Base-by-base conservation (phyloP, 64 coral and sea anemone genomes). In the Cladopsammia gracilis region DNA sequence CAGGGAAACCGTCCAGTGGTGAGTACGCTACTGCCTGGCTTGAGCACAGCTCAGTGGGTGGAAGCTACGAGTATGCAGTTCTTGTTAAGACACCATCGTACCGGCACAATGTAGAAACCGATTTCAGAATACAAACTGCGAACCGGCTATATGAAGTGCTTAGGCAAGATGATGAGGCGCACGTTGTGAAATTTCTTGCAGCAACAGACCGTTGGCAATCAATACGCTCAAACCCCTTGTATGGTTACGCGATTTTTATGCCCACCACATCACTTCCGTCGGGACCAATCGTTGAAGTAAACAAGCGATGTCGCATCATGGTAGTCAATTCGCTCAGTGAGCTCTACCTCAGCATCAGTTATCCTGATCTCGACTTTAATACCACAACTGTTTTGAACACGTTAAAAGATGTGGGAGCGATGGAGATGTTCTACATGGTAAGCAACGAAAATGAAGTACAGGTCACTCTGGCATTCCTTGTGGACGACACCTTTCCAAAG, bases 1-100 rank as follows among this genome's bases (percentile, higher is more conserved):
- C 52, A 10, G 16, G 25, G 14, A 53, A 85, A 24, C 23, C 64
- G 5, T 80, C 78, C 14, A 60, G 3, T 46, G 93, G 69, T 16
- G 52, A 62, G 3, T 95, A 95, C 46, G 87, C 71, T 3, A 86
- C 88, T 4, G 81, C 87, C 16, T 86, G 87, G 88, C n/a, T 95
- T 43, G 61, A 90, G 15, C 88, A 90, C 73, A 73, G 86, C 5
- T 47, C 71, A 3, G 2, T 43, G 11, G 24, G 18, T 25, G 12
- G 6, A 12, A 48, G 16, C 26, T 73, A 73, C 13, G 71, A 73
- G 42, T 73, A 73, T 26, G 71, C 71, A 48, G 10, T 73, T 47
- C 48, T 48, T 3, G 42, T 73, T 0, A 73, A 73, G 1, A 73
- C 71, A 48, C 71, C 71, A 16, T 73, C 71, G 5, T 48, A 73